These are phyloP conservation scores for Toxotes jaculatrix DNA, from an alignment of 2,113 vertebrate genomes.

Conservation along the genomic window DNA sequence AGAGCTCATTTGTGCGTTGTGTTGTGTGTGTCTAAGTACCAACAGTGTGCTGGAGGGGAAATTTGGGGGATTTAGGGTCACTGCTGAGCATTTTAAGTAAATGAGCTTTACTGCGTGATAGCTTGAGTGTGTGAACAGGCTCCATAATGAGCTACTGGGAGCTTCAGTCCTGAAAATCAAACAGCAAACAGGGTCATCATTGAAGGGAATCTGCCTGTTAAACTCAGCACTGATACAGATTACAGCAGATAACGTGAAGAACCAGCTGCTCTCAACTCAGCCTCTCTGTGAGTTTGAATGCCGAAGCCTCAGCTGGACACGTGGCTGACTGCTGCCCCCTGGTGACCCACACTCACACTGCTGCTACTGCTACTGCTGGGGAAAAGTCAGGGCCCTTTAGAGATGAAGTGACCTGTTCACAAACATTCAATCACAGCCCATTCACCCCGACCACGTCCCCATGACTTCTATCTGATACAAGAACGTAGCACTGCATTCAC, in stretches of 20 bases:
- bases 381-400: background rate
- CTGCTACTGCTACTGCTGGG: too few species aligned
- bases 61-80: conserved; percentile 45
- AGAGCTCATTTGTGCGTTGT: conserved; percentile 5
- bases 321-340: conserved; percentile 25
- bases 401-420: background rate
- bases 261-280: background rate
- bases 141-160: conserved; percentile 51
- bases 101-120: conserved; percentile 48
- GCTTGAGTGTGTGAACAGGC: conserved; percentile 42
- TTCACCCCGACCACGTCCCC: background rate
- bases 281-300: background rate
- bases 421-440: background rate
- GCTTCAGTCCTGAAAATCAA: conserved; percentile 44
- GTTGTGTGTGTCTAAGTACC: conserved; percentile 29
- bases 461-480: background rate
- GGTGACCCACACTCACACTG: background rate
- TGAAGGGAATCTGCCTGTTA: conserved; percentile 38
- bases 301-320: background rate
- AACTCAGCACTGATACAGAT: conserved; percentile 31
- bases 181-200: conserved; percentile 48
- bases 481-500: too few species aligned
- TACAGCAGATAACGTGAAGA: conserved; percentile 25
- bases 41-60: conserved; percentile 35
- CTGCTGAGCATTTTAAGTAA: conserved; percentile 61